Base-by-base conservation (phyloP, 2,888 invertebrate species). In the Clitarchus hookeri region DNA sequence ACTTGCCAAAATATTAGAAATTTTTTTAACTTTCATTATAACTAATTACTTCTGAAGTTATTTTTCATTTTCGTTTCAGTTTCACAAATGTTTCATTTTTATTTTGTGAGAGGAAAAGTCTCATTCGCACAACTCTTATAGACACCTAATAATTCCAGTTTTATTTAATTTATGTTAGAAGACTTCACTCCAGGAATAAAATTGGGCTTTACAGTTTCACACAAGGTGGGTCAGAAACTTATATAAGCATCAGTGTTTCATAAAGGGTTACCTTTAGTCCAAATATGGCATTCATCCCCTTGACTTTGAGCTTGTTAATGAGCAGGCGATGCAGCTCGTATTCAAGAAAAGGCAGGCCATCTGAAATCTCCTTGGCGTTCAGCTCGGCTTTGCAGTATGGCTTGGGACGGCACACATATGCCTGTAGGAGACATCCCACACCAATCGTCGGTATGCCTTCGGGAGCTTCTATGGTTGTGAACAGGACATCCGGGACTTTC, bases 251-350 rank as follows among this genome's bases (percentile, higher is more conserved):
- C 48, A 48, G 16, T 16, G 16, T 48, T 48, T 48, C 16, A 11
- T 48, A 48, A 48, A 48, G 11, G 11, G 6, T 84, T 87, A 94
- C 93, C 90, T 95, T 95, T 12, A 99, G 93, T 0, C 97, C 97
- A 92, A 98, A 98, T 85, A 98, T 93, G 8, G 98, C 96, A 92
- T 99, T 99, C 95, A 98, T 98, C 12, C 98, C 98, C 91, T 97
- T 97, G 88, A 98, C 96, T 91, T 97, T 95, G 4, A 99, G 92
- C 91, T 98, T 98, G 90, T 97, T 98, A 1, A 98, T 94, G 77
- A 99, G 92, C 89, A 98, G 94, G 87, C 97, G 95, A 91, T 99
- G 98, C 84, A 99, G 92, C 91, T 99, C 98, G 91, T 98, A 99
- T 91, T 99, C 99, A 86, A 99, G 92, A 92, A 99, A 99, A 0